Percentiles rank a stretch among this genome's conserved stretches.
These are phyloP conservation scores for Ctena decussata DNA, from an alignment of 2,888 invertebrate genomes.

Conservation along the genomic window DNA sequence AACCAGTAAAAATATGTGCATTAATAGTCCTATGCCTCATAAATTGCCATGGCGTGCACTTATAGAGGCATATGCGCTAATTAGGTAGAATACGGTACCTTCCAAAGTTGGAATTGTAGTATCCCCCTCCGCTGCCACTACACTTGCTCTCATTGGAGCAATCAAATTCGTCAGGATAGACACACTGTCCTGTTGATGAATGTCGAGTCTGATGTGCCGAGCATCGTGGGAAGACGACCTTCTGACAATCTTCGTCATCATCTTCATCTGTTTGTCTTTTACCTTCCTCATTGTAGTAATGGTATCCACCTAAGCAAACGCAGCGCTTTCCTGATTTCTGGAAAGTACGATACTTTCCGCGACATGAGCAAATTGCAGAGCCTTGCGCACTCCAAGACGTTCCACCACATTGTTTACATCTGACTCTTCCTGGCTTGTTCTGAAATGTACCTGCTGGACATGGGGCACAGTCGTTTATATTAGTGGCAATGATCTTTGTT, in stretches of 20 bases:
- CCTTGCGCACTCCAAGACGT: conserved; percentile 71
- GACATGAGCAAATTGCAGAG: conserved; percentile 77
- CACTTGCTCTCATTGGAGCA: conserved; percentile 70
- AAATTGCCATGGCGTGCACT: no score
- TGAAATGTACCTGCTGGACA: conserved; percentile 80
- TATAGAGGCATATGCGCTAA: no score
- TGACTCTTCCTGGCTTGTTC: conserved; percentile 71
- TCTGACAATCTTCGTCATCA: conserved; percentile 81
- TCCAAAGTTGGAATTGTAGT: conserved; percentile 62
- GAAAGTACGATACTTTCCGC: conserved; percentile 80
- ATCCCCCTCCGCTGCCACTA: conserved; percentile 61
- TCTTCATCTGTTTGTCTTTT: conserved; percentile 60
- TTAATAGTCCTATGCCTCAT: no score
- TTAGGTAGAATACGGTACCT: no score
- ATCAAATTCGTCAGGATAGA: conserved; percentile 68
- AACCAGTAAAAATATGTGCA: no score
- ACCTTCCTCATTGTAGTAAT: conserved; percentile 82
- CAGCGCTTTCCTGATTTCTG: conserved; percentile 81
- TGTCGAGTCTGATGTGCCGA: conserved; percentile 69
- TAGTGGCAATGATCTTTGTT: conserved; percentile 61
- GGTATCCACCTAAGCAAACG: conserved; percentile 79
- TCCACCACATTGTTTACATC: conserved; percentile 83
- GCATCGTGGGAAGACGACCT: conserved; percentile 77
- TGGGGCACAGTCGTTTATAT: conserved; percentile 72
- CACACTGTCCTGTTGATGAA: conserved; percentile 72